Evolutionary conservation across 2,888 invertebrate genomes (phyloP).

Genomic region (Drosophila gaucha): DNA sequence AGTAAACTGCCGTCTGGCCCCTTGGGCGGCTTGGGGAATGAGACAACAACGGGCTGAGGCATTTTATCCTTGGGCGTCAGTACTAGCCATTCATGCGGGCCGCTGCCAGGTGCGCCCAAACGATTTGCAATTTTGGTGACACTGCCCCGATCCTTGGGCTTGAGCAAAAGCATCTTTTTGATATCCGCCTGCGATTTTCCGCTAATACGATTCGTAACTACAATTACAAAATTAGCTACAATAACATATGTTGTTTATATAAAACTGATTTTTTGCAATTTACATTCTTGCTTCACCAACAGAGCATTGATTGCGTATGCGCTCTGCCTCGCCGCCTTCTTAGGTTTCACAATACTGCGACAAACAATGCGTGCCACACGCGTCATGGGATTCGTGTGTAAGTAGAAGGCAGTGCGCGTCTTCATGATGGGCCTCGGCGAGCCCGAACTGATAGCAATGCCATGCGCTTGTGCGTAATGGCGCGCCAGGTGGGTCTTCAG

Average conservation of each 20-base stretch:
- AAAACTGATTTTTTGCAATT: slow-evolving; percentile 74
- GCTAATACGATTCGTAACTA: slow-evolving; percentile 87
- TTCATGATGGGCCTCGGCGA: slow-evolving; percentile 98
- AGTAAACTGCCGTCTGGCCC: slow-evolving; percentile 94
- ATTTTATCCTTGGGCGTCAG: slow-evolving; percentile 87
- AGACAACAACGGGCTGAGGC: slow-evolving; percentile 92
- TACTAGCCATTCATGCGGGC: slow-evolving; percentile 86
- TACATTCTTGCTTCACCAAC: slow-evolving; percentile 95
- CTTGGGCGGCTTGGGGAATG: slow-evolving; percentile 96
- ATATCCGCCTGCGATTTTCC: slow-evolving; percentile 86
- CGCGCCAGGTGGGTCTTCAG: slow-evolving; percentile 96
- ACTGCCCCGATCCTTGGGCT: slow-evolving; percentile 87
- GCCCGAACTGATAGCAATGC: slow-evolving; percentile 89
- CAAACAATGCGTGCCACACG: slow-evolving; percentile 95
- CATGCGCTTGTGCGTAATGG: slow-evolving; percentile 96
- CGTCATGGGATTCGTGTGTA: slow-evolving; percentile 95
- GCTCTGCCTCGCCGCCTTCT: slow-evolving; percentile 95
- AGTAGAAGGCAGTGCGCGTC: slow-evolving; percentile 97
- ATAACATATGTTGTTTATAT: neutral
- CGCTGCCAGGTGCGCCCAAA: slow-evolving; percentile 87
- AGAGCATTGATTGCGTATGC: slow-evolving; percentile 91
- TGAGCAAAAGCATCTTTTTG: slow-evolving; percentile 86
- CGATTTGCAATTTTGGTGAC: slow-evolving; percentile 90
- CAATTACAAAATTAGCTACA: slow-evolving; percentile 9
- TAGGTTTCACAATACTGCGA: slow-evolving; percentile 91